Base-by-base conservation (phyloP, 92 coral and sea anemone species). In the Zoanthus sansibaricus region DNA sequence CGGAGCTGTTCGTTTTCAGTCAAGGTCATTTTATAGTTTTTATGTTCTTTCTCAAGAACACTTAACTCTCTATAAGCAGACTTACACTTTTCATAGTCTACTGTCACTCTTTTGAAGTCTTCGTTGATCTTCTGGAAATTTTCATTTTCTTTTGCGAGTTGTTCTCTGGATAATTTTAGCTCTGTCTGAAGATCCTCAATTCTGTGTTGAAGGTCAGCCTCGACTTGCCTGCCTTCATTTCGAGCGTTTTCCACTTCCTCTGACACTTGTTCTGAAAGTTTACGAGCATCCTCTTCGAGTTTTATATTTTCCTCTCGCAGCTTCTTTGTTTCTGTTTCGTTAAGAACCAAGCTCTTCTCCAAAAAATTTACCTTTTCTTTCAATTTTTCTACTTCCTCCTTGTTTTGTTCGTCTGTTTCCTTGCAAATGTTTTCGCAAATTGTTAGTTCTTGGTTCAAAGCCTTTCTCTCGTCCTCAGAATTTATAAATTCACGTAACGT, bases 201-300 rank as follows among this genome's bases (percentile, higher is more conserved):
- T 80, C 74, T 80, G 11, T 66, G 13, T 49, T 48, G 72, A 17
- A 80, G 75, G 20, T 66, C 75, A 18, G 74, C 59, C 66, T 80
- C 85, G 16, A 80, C 66, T 80, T 46, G 46, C 20, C 85, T 80
- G 32, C 85, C 20, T 18, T 80, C 85, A 45, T 80, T 68, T 66
- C 85, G 85, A 64, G 66, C 85, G 70, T 30, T 80, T 66, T 80
- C 85, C 1, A 80, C 85, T 14, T 80, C 85, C 49, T 80, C 85
- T 21, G 85, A 80, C n/a, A 80, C 85, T 71, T 80, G 85, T 68
- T 80, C 85, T 9, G 85, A 80, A 16, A 80, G 85, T 48, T 80
- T 80, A n/a, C 75, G 56, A 66, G 75, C 71, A 6, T 80, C 75
- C 9, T 80, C 85, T 46, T 80, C 85, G 18, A 66, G 46, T 46